Conservation (phyloP, 2,113 vertebrate species). For the Oncorhynchus gorbuscha region DNA sequence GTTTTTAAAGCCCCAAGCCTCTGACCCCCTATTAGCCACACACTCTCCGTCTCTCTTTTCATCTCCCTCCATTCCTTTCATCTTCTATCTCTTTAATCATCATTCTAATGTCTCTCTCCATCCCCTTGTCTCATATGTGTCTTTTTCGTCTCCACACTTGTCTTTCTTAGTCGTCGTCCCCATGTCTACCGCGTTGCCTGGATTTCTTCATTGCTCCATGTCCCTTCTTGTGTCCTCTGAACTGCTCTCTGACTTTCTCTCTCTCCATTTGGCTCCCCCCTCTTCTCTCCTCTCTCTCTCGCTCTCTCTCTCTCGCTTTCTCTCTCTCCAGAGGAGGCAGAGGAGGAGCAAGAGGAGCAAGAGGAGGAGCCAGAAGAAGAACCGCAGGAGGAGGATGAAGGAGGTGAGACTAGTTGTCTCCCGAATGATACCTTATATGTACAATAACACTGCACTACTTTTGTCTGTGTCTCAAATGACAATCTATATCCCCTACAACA, state of each 20-base stretch:
- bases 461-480: no score
- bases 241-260: background rate
- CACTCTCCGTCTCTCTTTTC: background rate
- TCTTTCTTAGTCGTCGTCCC: background rate
- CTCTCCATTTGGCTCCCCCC: background rate
- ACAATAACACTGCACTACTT: no score
- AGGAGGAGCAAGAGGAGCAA: slow-evolving; percentile 25
- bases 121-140: background rate
- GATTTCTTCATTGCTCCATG: no score
- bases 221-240: background rate
- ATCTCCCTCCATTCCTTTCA: background rate
- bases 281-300: background rate
- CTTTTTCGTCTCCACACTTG: background rate
- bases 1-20: background rate
- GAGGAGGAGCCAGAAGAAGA: slow-evolving; percentile 43
- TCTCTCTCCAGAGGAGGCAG: slow-evolving; percentile 48
- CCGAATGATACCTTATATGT: background rate
- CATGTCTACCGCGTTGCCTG: background rate
- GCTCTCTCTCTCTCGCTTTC: background rate
- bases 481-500: no score
- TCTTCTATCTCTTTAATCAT: background rate
- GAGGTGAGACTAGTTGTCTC: slow-evolving; percentile 37
- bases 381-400: slow-evolving; percentile 45
- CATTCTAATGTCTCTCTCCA: background rate
- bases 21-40: background rate